Base-by-base conservation (phyloP, 2,113 vertebrate species). In the Catharus minimus region DNA sequence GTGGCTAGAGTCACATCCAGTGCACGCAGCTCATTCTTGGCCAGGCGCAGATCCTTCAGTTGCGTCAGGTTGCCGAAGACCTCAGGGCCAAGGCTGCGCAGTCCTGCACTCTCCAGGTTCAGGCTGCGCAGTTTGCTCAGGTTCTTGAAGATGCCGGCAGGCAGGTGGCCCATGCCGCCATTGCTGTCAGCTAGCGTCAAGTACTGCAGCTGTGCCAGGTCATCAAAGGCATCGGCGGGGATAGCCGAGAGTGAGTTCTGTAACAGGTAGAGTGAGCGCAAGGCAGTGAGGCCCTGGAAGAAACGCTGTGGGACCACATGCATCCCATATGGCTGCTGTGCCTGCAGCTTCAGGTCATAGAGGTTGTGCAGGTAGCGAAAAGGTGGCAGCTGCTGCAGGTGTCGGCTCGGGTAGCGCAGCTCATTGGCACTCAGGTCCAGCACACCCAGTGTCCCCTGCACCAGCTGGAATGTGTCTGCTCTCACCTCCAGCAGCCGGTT, bases 1-100 rank as follows among this genome's bases (percentile, higher is more conserved):
- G 52, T 52, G 67, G 60, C 3, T 52, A 80, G 85, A 13, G 86
- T 15, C 77, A 38, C 7, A 33, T 97, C 90, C 80, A 99, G 83
- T 10, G 91, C 94, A 11, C 93, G 94, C 80, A 99, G 95, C 43
- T 96, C 98, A 7, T 99, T 99, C 64, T 93, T 98, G 44, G 98
- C 98, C 56, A 99, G 94, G 74, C 89, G 92, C 32, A 97, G 78
- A 32, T 50, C 26, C 33, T 50, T 50, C 66, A 99, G 84, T 32
- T 17, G 60, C 30, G 97, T 98, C 26, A 99, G 98, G 85, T 98
- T 98, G 26, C 98, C 98, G 11, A 99, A 98, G 30, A 98, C 97
- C 2, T 98, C 68, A 2, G 57, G 68, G 1, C 62, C 69, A 4
- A 92, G 27, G 46, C 81, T 75, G 3, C 86, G 74, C 46, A 98